These are phyloP conservation scores for Euura lappo DNA, from an alignment of 1,140 invertebrate genomes.

Conservation along the genomic window DNA sequence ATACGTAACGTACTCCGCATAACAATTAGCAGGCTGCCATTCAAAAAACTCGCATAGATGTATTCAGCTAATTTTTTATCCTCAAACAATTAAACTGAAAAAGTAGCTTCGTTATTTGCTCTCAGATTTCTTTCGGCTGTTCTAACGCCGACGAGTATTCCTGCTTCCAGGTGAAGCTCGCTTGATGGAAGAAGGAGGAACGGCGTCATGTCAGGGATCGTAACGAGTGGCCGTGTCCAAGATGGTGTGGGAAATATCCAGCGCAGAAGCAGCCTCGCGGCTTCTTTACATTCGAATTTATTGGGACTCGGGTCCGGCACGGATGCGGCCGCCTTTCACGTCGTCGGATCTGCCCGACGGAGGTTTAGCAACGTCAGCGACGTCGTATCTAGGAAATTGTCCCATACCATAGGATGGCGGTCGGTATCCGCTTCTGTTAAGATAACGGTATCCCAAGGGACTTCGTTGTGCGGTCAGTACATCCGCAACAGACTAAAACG, in stretches of 20 bases:
- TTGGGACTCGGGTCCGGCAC: conserved; percentile 29
- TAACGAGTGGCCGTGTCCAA: not conserved
- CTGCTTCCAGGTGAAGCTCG: no score
- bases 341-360: conserved; percentile 57
- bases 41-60: no score
- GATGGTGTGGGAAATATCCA: conserved; percentile 12
- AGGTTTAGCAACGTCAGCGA: conserved; percentile 75
- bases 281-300: conserved; percentile 45
- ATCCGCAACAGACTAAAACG: conserved; percentile 70
- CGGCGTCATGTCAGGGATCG: not conserved
- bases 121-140: no score
- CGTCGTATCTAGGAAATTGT: conserved; percentile 72
- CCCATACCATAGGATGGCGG: conserved; percentile 74
- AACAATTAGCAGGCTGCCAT: not conserved
- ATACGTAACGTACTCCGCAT: conserved; percentile 1
- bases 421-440: conserved; percentile 61
- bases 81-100: no score
- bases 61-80: no score
- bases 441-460: conserved; percentile 67
- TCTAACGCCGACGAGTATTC: no score
- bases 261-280: conserved; percentile 44
- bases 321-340: conserved; percentile 33
- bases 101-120: no score
- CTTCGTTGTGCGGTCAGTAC: conserved; percentile 69
- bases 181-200: no score